phyloP scores from a whole-genome alignment of 2,888 invertebrate species.

The Eupithecia vulgata region DNA sequence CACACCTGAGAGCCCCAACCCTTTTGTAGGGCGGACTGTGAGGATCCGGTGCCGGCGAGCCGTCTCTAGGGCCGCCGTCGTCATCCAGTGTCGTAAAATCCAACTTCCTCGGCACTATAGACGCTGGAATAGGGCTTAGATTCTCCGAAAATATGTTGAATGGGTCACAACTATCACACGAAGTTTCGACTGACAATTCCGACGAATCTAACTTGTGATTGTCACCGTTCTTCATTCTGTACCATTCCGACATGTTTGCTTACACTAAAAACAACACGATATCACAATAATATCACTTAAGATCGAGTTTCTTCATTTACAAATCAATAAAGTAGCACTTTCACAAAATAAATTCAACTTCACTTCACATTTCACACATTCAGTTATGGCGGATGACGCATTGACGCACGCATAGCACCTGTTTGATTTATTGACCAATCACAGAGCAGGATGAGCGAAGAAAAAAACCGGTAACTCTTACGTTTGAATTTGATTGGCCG shows the following conservation, averaged over 20 bases:
- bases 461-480: slow-evolving; percentile 74
- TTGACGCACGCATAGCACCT: slow-evolving; percentile 82
- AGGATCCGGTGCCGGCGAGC: slow-evolving; percentile 64
- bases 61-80: slow-evolving; percentile 71
- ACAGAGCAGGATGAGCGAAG: slow-evolving; percentile 55
- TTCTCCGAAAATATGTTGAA: slow-evolving; percentile 85
- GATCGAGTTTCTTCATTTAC: slow-evolving; percentile 55
- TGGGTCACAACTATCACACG: slow-evolving; percentile 86
- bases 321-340: slow-evolving; percentile 65
- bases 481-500: slow-evolving; percentile 65
- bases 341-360: slow-evolving; percentile 54
- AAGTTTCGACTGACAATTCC: slow-evolving; percentile 84
- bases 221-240: slow-evolving; percentile 73
- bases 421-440: slow-evolving; percentile 69
- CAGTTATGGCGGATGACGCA: slow-evolving; percentile 81
- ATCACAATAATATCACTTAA: slow-evolving; percentile 60
- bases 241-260: slow-evolving; percentile 76
- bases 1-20: slow-evolving; percentile 83
- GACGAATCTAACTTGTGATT: slow-evolving; percentile 76
- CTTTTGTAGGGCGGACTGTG: slow-evolving; percentile 84
- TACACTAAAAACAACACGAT: slow-evolving; percentile 59
- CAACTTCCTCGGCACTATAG: slow-evolving; percentile 84
- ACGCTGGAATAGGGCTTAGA: slow-evolving; percentile 82
- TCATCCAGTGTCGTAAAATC: slow-evolving; percentile 80
- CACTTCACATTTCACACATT: slow-evolving; percentile 43